A percentile compares a stretch with the other conserved stretches of the same genome.
Evolutionary conservation across 2,888 invertebrate genomes (phyloP).

Genomic region (Octonoba sinensis): DNA sequence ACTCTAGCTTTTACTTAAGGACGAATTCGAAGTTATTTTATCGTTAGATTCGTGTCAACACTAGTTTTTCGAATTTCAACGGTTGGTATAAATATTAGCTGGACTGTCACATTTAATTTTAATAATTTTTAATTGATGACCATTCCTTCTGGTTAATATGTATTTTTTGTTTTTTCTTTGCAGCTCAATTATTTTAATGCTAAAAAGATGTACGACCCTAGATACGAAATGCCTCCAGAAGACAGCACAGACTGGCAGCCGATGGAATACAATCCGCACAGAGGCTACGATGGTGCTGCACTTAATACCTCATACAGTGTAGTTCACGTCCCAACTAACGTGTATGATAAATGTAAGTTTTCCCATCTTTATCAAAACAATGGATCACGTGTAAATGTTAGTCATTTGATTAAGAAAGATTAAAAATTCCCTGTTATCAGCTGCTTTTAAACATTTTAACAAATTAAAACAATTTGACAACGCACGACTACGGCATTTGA

Average conservation of each 20-base stretch:
- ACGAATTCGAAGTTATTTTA: no score
- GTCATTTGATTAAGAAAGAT: background rate
- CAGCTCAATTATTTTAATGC: conserved; percentile 55
- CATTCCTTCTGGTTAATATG: no score
- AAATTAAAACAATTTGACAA: no score
- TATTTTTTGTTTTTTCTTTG: no score
- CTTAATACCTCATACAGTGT: conserved; percentile 83
- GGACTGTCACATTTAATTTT: no score
- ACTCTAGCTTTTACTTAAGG: no score
- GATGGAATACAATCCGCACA: conserved; percentile 50
- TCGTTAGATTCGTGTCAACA: no score
- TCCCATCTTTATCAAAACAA: background rate
- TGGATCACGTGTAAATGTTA: background rate
- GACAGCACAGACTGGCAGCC: conserved; percentile 18
- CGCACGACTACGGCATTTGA: no score
- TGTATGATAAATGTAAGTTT: conserved; percentile 84
- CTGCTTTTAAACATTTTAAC: no score
- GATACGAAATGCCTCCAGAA: conserved; percentile 17
- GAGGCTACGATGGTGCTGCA: conserved; percentile 35
- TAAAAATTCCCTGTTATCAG: background rate
- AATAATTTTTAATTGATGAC: no score
- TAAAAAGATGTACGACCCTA: conserved; percentile 39
- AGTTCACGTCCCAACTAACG: conserved; percentile 94
- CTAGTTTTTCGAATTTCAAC: no score
- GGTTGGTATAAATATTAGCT: no score